Percentiles rank a stretch among this genome's conserved stretches.
Evolutionary conservation across 2,888 invertebrate genomes (phyloP).

Genomic region (Epiperipatus broadwayi): DNA sequence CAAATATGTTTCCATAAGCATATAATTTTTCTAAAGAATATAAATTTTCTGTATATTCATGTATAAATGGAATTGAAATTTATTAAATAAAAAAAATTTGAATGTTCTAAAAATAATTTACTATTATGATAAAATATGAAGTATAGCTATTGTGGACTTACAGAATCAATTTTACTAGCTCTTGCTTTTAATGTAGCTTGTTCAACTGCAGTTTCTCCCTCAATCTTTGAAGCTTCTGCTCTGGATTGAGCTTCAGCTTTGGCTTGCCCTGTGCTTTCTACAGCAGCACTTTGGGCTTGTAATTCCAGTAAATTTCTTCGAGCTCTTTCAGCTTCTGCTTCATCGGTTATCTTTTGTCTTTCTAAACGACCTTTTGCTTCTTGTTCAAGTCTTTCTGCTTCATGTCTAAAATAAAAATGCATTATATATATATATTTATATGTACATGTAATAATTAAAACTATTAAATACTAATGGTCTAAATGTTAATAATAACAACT

Average conservation of each 20-base stretch:
- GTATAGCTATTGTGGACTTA: too few relatives aligned
- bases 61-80: too few relatives aligned
- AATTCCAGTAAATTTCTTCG: constrained; percentile 30
- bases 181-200: constrained; percentile 32
- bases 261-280: constrained; percentile 33
- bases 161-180: constrained; percentile 32
- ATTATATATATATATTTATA: too few relatives aligned
- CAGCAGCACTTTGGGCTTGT: constrained; percentile 31
- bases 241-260: constrained; percentile 34
- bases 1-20: too few relatives aligned
- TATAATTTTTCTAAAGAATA: too few relatives aligned
- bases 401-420: constrained; percentile 27
- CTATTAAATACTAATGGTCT: too few relatives aligned
- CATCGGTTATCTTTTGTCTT: constrained; percentile 32
- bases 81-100: too few relatives aligned
- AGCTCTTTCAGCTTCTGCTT: constrained; percentile 32
- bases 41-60: too few relatives aligned
- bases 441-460: too few relatives aligned
- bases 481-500: too few relatives aligned
- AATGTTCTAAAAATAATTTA: too few relatives aligned
- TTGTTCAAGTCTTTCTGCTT: constrained; percentile 34
- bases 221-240: constrained; percentile 32
- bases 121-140: too few relatives aligned
- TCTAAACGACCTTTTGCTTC: constrained; percentile 33
- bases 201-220: constrained; percentile 34